Percentiles rank a stretch among this genome's conserved stretches.
phyloP scores from a whole-genome alignment of 1,140 invertebrate species.

The Ganaspis sp. region DNA sequence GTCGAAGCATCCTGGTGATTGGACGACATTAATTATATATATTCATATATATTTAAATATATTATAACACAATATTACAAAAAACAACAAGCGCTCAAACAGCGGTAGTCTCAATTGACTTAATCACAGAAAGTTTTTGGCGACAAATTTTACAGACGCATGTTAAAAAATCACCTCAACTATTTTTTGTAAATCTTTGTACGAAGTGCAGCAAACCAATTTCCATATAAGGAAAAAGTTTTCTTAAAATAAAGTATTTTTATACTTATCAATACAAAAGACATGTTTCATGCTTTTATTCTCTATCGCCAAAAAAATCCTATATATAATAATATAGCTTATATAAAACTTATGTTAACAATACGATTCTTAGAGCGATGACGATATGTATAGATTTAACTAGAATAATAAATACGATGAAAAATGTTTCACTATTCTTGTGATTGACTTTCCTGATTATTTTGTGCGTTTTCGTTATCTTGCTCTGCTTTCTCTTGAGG shows the following conservation, averaged over 20 bases:
- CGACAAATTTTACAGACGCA: conserved; percentile 44
- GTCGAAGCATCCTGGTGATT: conserved; percentile 49
- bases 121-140: conserved; percentile 48
- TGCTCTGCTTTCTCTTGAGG: conserved; percentile 60
- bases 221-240: conserved; percentile 4
- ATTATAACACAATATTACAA: conserved; percentile 74
- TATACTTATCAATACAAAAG: conserved; percentile 3
- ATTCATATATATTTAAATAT: conserved; percentile 71
- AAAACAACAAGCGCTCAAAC: conserved; percentile 72
- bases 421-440: conserved; percentile 61
- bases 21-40: conserved; percentile 49
- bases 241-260: conserved; percentile 36
- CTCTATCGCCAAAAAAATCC: conserved; percentile 37
- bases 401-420: conserved; percentile 63
- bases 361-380: conserved; percentile 48
- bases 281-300: background rate
- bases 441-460: conserved; percentile 57
- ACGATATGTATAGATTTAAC: conserved; percentile 63
- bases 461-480: conserved; percentile 61
- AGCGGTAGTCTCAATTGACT: conserved; percentile 62
- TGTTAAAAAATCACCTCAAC: conserved; percentile 34
- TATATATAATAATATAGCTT: conserved; percentile 39
- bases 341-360: conserved; percentile 66
- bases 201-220: conserved; percentile 29
- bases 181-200: conserved; percentile 6